Evolutionary conservation across 2,113 vertebrate species (phyloP), one percentile per base, ranked within the genome.

Genomic region (Salvelinus fontinalis): DNA sequence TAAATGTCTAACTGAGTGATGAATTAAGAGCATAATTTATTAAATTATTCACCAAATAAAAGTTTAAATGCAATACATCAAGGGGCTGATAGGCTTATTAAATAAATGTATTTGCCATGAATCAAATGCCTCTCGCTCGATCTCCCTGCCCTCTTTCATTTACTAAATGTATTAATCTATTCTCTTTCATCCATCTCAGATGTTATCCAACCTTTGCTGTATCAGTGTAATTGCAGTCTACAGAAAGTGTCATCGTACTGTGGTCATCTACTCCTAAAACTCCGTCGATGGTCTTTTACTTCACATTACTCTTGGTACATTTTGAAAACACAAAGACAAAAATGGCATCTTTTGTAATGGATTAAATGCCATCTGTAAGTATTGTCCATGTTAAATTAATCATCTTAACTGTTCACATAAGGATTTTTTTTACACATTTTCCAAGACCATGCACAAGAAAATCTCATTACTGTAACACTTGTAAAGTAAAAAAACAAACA

Each of bases 141-240:
- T 24, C 39, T 49, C 18, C 7, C 34, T 69, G 9, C 16, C 11
- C 16, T 24, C 75, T 85, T 88, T 85, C 71, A 79, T 86, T 81
- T 86, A 74, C 81, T 74, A 85, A 86, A 86, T 85, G 67, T 88
- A 88, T 90, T 88, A 85, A 91, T 88, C 83, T 81, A 87, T 91
- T 91, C 85, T 71, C 88, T 92, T 87, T 87, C 73, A 91, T 89
- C 79, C 74, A 73, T 86, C 80, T 86, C 67, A 87, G 78, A 90
- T 85, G 29, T 79, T 83, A 83, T 81, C 71, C 88, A 78, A 81
- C 69, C 73, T 78, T 81, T 3, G 74, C 84, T 81, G 77, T 78
- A 71, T 81, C 70, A 66, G 79, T 83, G 78, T 79, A 79, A 82
- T 71, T 71, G 76, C 70, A 72, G 74, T 71, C 67, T 76, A 74